These are phyloP conservation scores for Boulengerochromis microlepis DNA, from an alignment of 2,113 vertebrate genomes.

Conservation along the genomic window DNA sequence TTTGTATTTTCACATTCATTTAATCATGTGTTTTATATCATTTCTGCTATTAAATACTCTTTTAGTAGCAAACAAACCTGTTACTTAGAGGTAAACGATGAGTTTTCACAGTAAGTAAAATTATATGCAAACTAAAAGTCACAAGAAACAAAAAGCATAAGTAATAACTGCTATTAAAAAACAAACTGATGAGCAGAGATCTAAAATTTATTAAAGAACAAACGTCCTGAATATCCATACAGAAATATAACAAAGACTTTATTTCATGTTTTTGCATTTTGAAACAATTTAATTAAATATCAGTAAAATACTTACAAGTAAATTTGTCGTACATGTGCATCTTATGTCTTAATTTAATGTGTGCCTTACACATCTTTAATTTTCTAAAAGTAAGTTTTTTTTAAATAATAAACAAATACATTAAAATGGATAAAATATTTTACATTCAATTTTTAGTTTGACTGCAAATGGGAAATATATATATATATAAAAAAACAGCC, in stretches of 20 bases:
- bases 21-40: not conserved
- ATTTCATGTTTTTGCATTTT: not conserved
- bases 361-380: accelerated
- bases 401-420: not conserved
- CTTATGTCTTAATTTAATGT: not conserved
- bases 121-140: not conserved
- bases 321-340: accelerated
- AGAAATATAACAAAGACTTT: not conserved
- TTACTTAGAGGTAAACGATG: accelerated
- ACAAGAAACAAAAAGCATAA: accelerated
- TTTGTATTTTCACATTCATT: not conserved
- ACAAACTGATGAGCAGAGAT: not conserved
- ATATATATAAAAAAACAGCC: not conserved
- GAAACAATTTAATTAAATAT: not conserved
- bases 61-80: not conserved
- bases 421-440: not conserved
- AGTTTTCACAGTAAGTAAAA: not conserved
- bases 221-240: not conserved
- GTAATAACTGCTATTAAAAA: not conserved
- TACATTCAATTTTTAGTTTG: not conserved
- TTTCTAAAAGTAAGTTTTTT: not conserved
- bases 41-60: not conserved
- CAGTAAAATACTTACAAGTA: not conserved
- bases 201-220: not conserved
- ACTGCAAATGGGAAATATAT: accelerated